Base-by-base conservation (phyloP, 2,888 invertebrate species). In the Orthosia gracilis region DNA sequence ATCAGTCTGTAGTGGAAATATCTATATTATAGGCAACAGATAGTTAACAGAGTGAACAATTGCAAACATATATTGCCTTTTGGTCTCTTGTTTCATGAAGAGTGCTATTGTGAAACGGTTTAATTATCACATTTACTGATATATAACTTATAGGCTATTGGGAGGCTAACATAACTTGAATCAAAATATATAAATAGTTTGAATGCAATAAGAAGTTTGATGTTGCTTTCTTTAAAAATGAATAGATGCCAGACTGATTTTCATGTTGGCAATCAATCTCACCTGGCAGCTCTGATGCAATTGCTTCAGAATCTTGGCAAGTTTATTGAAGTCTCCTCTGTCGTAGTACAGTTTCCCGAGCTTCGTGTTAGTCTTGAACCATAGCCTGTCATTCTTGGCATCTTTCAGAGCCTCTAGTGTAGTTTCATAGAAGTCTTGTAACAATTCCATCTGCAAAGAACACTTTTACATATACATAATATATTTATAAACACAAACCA, bases 321-420 rank as follows among this genome's bases (percentile, higher is more conserved):
- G 95, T 96, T 99, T 99, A 83, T 98, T 98, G 92, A 98, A 99
- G 92, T 99, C 99, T 68, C 98, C 98, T 76, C 99, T 97, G 95
- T 99, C 99, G 91, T 99, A 99, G 94, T 99, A 99, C 40, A 99
- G 96, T 95, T 99, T 99, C 63, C 99, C 99, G 86, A 99, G 96
- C 96, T 99, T 99, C 0, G 99, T 99, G 93, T 99, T 99, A 0
- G 99, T 99, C 96, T 99, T 99, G 94, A 99, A 99, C 99, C 99
- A 99, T 71, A 99, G 96, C 80, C 99, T 97, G 95, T 99, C 99
- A 94, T 99, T 99, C 94, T 99, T 99, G 1, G 99, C 99, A 97
- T 99, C 99, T 93, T 99, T 99, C 72, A 99, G 94, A 13, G 99
- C 99, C 91, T 99, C 99, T 89, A 99, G 94, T 0, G 99, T 99